Conservation (phyloP, 2,113 vertebrate genomes). For the Columbina picui region DNA sequence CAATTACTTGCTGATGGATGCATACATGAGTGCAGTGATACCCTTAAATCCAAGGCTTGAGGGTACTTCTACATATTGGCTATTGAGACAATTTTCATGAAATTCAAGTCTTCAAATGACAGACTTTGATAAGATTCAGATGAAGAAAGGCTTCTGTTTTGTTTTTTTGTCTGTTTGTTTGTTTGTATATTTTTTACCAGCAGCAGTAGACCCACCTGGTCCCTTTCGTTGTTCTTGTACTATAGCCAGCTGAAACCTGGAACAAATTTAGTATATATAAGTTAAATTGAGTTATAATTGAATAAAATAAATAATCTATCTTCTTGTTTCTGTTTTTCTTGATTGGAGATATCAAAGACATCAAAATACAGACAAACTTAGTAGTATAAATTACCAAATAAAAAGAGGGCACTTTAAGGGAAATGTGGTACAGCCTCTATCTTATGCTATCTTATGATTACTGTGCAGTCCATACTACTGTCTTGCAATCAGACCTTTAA, state of each 20-base stretch:
- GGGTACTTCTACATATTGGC: neutral
- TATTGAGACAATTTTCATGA: neutral
- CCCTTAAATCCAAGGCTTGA: neutral
- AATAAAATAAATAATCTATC: neutral
- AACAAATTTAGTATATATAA: neutral
- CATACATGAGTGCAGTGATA: neutral
- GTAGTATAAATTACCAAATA: neutral
- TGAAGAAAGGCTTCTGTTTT: neutral
- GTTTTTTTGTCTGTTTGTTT: neutral
- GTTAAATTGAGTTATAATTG: neutral
- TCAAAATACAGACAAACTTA: neutral
- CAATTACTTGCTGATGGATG: neutral
- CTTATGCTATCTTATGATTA: neutral
- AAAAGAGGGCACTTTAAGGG: neutral
- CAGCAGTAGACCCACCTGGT: neutral
- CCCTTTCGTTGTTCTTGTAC: neutral
- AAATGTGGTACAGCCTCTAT: neutral
- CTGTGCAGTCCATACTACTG: neutral
- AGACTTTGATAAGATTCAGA: neutral
- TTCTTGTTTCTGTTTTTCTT: neutral
- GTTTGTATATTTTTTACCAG: neutral
- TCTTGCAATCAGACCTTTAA: neutral
- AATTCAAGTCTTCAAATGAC: neutral
- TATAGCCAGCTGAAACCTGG: neutral
- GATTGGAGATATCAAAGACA: neutral